phyloP scores from a whole-genome alignment of 2,113 vertebrate genomes.

The Sebastes fasciatus region DNA sequence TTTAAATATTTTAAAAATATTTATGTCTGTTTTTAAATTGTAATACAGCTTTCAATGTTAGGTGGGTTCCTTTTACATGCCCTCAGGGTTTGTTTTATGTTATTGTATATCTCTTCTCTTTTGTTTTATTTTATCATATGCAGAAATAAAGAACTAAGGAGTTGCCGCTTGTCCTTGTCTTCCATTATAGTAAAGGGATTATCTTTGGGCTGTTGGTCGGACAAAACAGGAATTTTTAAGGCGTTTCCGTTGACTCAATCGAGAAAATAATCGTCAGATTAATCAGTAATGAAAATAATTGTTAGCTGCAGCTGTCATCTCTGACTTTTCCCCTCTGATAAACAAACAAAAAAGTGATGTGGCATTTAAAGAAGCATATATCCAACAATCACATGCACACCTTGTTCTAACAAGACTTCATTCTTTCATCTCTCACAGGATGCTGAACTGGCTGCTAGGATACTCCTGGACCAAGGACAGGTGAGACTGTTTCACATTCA shows the following conservation, averaged over 20 bases:
- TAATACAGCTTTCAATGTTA: too few relatives aligned
- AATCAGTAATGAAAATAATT: background rate
- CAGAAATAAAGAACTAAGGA: too few relatives aligned
- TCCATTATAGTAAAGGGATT: background rate
- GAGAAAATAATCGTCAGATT: too few relatives aligned
- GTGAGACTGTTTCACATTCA: too few relatives aligned
- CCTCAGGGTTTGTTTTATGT: too few relatives aligned
- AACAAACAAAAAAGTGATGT: background rate
- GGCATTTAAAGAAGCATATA: too few relatives aligned
- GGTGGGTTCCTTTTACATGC: too few relatives aligned
- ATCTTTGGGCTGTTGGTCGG: background rate
- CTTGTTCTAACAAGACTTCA: background rate
- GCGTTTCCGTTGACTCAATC: background rate
- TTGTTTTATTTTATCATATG: too few relatives aligned
- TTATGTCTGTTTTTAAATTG: too few relatives aligned
- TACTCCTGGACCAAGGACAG: conserved; percentile 85
- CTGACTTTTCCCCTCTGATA: background rate
- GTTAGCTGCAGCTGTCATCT: background rate
- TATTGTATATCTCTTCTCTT: too few relatives aligned
- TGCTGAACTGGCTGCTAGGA: conserved; percentile 82
- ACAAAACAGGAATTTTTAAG: background rate
- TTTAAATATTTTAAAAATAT: too few relatives aligned
- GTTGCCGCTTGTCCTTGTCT: background rate
- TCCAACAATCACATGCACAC: background rate
- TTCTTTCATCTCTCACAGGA: conserved; percentile 65